Evolutionary conservation across 2,113 vertebrate genomes (phyloP).

Genomic region (Thamnaconus septentrionalis): DNA sequence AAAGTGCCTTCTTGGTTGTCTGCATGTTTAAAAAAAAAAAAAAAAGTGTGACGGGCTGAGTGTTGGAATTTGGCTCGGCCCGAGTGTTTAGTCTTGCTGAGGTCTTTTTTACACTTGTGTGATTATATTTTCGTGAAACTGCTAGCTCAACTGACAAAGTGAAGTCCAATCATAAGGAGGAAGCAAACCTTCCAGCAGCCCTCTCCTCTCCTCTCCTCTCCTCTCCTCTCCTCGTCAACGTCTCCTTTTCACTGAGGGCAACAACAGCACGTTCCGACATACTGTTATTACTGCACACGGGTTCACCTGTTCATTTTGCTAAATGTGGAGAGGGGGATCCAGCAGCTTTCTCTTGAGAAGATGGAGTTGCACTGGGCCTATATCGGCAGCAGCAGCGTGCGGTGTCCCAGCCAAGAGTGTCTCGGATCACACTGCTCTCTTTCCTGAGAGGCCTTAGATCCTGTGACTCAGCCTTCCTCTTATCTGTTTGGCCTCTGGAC

Average conservation of each 20-base stretch:
- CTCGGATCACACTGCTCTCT: constrained; percentile 68
- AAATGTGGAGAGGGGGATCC: constrained; percentile 33
- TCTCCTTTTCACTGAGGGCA: constrained; percentile 39
- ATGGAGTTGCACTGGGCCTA: constrained; percentile 36
- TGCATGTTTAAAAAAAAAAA: constrained; percentile 9
- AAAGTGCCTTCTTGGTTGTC: constrained; percentile 28
- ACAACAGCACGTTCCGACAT: constrained; percentile 41
- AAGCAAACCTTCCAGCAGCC: constrained; percentile 14
- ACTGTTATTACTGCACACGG: constrained; percentile 45
- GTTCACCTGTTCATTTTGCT: constrained; percentile 45
- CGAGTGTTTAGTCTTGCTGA: neutral
- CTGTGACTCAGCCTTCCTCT: constrained; percentile 70
- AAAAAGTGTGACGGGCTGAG: constrained; percentile 24
- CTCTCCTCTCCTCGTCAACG: no score
- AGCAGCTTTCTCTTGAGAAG: constrained; percentile 19
- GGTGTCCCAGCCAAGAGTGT: constrained; percentile 57
- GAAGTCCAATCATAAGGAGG: constrained; percentile 11
- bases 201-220: no score
- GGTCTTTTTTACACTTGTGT: neutral
- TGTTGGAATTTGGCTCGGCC: constrained; percentile 24
- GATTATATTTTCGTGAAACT: constrained; percentile 9
- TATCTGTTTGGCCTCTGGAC: constrained; percentile 39
- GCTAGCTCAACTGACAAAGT: constrained; percentile 22
- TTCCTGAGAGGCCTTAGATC: constrained; percentile 62
- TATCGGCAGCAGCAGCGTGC: constrained; percentile 62